Evolutionary conservation across 2,888 invertebrate genomes (phyloP).

Genomic region (Diabrotica balteata): DNA sequence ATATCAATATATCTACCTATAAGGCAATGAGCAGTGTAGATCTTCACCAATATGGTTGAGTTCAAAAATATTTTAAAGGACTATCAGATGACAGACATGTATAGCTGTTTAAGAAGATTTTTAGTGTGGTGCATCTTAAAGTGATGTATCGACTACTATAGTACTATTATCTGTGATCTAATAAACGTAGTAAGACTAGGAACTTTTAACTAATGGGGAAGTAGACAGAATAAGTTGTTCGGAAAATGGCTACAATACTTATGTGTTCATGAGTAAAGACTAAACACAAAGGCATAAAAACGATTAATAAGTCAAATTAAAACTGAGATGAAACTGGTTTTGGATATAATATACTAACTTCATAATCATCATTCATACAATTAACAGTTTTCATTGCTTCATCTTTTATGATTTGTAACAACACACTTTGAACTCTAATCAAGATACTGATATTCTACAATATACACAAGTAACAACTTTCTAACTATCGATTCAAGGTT

Average conservation of each 20-base stretch:
- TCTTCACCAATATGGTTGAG: slow-evolving; percentile 3
- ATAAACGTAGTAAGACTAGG: neutral
- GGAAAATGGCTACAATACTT: neutral
- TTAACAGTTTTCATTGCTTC: slow-evolving; percentile 23
- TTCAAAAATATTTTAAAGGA: neutral
- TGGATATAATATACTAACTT: slow-evolving; percentile 13
- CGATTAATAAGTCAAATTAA: slow-evolving; percentile 16
- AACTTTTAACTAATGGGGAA: slow-evolving; percentile 7
- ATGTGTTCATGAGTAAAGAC: slow-evolving; percentile 15
- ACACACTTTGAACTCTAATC: neutral
- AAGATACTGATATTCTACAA: neutral
- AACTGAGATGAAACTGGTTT: slow-evolving; percentile 20
- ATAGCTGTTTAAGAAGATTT: too few species aligned
- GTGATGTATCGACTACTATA: too few species aligned
- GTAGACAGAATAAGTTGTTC: neutral
- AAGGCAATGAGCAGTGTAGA: neutral
- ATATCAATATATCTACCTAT: too few species aligned
- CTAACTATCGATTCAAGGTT: slow-evolving; percentile 3
- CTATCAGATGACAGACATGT: too few species aligned
- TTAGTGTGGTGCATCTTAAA: too few species aligned
- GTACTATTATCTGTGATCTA: too few species aligned
- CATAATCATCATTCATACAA: slow-evolving; percentile 11
- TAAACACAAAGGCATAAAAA: slow-evolving; percentile 10
- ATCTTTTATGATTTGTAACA: slow-evolving; percentile 19
- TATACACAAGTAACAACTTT: slow-evolving; percentile 8